Percentiles rank a stretch among this genome's conserved stretches.
These are phyloP conservation scores for Hydrotaea diabolus DNA, from an alignment of 2,888 invertebrate genomes.

Conservation along the genomic window DNA sequence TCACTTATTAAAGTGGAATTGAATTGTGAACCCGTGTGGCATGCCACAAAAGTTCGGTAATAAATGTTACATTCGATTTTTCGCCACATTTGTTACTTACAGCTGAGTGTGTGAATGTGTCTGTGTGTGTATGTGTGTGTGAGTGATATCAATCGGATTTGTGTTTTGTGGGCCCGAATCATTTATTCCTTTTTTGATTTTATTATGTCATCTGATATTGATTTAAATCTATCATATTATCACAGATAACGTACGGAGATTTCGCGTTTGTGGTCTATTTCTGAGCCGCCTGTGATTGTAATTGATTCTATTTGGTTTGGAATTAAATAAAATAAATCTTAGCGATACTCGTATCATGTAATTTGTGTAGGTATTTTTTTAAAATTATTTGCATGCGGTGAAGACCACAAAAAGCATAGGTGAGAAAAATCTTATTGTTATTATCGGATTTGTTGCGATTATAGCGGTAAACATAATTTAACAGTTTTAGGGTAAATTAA, in stretches of 20 bases:
- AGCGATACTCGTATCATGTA: too few relatives aligned
- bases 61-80: not conserved
- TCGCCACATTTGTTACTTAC: not conserved
- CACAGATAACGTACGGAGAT: not conserved
- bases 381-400: too few relatives aligned
- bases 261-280: not conserved
- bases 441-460: too few relatives aligned
- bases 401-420: too few relatives aligned
- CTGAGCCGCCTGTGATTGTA: too few relatives aligned
- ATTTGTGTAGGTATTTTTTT: too few relatives aligned
- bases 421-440: too few relatives aligned
- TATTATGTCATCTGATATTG: slow-evolving; percentile 4
- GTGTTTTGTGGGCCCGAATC: not conserved
- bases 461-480: too few relatives aligned
- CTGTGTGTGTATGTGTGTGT: not conserved
- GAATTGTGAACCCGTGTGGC: not conserved
- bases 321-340: too few relatives aligned
- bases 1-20: not conserved
- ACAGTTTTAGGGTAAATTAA: too few relatives aligned
- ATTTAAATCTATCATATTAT: slow-evolving; percentile 3
- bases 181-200: not conserved
- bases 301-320: too few relatives aligned
- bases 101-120: too few relatives aligned
- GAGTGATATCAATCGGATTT: not conserved
- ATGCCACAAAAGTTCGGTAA: slow-evolving; percentile 6